phyloP scores from a whole-genome alignment of 2,797 vertebrate genomes.

The Artibeus lituratus region DNA sequence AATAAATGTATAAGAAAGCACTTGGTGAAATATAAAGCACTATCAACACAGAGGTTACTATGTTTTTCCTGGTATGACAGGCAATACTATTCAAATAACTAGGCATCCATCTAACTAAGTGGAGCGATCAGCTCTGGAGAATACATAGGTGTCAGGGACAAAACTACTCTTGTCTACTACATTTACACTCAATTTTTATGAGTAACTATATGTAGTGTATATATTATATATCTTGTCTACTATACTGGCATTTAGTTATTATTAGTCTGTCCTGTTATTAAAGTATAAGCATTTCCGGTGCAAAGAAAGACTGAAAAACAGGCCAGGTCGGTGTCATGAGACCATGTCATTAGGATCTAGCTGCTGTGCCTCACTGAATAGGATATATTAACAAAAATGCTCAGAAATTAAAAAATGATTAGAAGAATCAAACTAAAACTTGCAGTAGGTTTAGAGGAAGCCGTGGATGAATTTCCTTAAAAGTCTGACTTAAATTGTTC shows the following conservation, averaged over 20 bases:
- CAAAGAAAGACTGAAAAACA: background rate
- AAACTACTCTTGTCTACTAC: background rate
- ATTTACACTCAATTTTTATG: background rate
- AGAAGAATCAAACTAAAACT: background rate
- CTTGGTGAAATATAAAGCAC: background rate
- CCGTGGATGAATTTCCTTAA: background rate
- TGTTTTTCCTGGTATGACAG: background rate
- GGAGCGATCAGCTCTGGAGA: background rate
- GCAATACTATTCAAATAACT: background rate
- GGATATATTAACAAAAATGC: background rate
- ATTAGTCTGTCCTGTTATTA: background rate
- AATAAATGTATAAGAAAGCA: background rate
- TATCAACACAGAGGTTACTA: background rate
- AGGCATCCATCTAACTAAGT: background rate
- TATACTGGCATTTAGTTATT: background rate
- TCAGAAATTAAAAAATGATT: background rate
- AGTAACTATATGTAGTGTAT: background rate
- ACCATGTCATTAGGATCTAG: background rate
- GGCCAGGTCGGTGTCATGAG: background rate
- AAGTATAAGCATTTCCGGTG: background rate
- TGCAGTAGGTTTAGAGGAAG: background rate
- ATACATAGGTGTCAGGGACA: background rate
- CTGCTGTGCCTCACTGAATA: background rate
- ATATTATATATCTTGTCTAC: background rate
- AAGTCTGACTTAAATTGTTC: background rate